Evolutionary conservation across 2,888 invertebrate species (phyloP).

Genomic region (Diplazon laetatorius): DNA sequence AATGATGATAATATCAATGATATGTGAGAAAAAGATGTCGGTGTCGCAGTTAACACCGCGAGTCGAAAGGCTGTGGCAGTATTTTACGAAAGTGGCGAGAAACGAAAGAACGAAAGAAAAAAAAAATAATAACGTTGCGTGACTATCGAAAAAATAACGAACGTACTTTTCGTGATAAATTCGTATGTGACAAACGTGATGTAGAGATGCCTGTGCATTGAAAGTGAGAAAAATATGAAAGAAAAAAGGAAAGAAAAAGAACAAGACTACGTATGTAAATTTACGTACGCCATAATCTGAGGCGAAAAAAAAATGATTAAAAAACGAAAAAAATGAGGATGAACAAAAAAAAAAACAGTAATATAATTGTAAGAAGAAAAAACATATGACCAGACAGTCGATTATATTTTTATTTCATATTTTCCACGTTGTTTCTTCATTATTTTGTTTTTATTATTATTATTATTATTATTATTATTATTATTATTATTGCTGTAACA

Average conservation of each 20-base stretch:
- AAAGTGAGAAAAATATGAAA: too few species aligned
- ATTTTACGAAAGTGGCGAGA: constrained; percentile 13
- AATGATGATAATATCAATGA: constrained; percentile 7
- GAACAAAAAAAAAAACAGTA: background rate
- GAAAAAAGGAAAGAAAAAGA: too few species aligned
- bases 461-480: background rate
- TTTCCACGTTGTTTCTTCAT: constrained; percentile 18
- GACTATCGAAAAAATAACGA: background rate
- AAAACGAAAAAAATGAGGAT: background rate
- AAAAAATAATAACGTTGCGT: background rate
- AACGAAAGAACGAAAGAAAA: background rate
- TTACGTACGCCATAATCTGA: too few species aligned
- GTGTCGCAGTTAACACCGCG: background rate
- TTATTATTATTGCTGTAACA: too few species aligned
- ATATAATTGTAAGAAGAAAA: background rate
- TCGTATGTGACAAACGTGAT: background rate
- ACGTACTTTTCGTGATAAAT: background rate
- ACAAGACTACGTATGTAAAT: too few species aligned
- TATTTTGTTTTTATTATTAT: constrained; percentile 4
- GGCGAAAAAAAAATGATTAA: too few species aligned
- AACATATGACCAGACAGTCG: background rate
- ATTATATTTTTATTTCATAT: constrained; percentile 17
- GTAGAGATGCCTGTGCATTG: too few species aligned
- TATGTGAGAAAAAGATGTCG: too few species aligned
- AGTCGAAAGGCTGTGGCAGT: constrained; percentile 23